These are phyloP conservation scores for Erethizon dorsatum DNA, from an alignment of 2,797 vertebrate genomes.

Conservation along the genomic window DNA sequence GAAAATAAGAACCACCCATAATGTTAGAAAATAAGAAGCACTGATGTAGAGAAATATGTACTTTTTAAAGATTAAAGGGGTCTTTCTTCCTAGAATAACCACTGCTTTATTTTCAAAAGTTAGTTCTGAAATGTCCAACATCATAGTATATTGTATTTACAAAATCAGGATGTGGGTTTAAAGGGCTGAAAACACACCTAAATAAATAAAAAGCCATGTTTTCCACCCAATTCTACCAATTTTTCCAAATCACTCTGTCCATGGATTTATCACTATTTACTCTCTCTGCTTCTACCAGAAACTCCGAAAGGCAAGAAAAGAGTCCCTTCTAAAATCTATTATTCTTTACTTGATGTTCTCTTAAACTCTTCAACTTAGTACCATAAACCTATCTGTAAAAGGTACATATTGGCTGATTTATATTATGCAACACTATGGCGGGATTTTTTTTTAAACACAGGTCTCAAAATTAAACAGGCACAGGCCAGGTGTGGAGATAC, in stretches of 20 bases:
- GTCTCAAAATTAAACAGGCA: conserved; percentile 10
- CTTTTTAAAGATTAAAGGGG: neutral
- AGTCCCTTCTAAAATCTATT: neutral
- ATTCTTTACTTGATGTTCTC: neutral
- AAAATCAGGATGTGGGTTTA: neutral
- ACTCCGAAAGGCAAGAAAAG: neutral
- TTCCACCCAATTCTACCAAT: neutral
- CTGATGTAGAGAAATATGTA: neutral
- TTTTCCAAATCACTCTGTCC: conserved; percentile 6
- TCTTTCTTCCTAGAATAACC: conserved; percentile 37
- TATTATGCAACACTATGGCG: neutral
- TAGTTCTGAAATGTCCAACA: conserved; percentile 51
- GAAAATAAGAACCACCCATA: conserved; percentile 5
- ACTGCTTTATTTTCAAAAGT: conserved; percentile 60
- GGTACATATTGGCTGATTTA: neutral
- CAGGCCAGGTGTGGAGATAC: neutral
- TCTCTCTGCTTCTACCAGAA: conserved; percentile 19
- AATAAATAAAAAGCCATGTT: neutral
- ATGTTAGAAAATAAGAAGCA: neutral
- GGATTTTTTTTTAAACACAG: neutral
- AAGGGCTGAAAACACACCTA: conserved; percentile 35
- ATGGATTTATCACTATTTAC: neutral
- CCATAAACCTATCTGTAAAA: neutral
- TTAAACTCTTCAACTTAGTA: neutral
- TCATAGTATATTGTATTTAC: neutral